Evolutionary conservation across 2,113 vertebrate genomes (phyloP).

Genomic region (Xiphorhynchus elegans): DNA sequence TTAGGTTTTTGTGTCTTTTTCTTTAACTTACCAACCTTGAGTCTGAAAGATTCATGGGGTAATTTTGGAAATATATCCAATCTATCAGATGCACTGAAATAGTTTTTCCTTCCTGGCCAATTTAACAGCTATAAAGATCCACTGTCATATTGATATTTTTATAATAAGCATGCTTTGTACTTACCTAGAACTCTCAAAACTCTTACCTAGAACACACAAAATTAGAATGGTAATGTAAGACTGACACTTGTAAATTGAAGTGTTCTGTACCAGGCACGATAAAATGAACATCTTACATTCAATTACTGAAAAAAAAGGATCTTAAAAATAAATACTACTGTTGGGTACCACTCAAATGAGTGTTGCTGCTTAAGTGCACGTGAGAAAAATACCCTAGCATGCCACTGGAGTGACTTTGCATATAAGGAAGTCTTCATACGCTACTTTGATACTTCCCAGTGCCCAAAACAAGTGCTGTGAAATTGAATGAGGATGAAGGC

Average conservation of each 20-base stretch:
- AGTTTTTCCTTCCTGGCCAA: neutral
- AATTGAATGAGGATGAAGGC: constrained; percentile 5
- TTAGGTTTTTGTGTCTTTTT: neutral
- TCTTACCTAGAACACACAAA: neutral
- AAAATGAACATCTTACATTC: neutral
- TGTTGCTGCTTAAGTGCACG: neutral
- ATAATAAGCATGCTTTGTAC: neutral
- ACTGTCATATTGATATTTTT: neutral
- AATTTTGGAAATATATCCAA: neutral
- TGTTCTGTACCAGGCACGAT: neutral
- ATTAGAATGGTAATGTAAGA: neutral
- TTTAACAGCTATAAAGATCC: neutral
- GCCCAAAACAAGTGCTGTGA: neutral
- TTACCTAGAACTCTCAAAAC: neutral
- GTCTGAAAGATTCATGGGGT: neutral
- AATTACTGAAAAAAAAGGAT: neutral
- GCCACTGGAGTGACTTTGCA: neutral
- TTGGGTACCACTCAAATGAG: neutral
- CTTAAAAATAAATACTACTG: neutral
- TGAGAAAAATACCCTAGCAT: neutral
- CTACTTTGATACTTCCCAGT: neutral
- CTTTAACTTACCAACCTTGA: neutral
- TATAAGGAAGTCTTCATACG: neutral
- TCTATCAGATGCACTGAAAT: neutral
- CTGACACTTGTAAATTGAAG: neutral